Percentiles rank a stretch among this genome's conserved stretches.
phyloP scores from a whole-genome alignment of 1,140 invertebrate species.

The Augochlora pura region DNA sequence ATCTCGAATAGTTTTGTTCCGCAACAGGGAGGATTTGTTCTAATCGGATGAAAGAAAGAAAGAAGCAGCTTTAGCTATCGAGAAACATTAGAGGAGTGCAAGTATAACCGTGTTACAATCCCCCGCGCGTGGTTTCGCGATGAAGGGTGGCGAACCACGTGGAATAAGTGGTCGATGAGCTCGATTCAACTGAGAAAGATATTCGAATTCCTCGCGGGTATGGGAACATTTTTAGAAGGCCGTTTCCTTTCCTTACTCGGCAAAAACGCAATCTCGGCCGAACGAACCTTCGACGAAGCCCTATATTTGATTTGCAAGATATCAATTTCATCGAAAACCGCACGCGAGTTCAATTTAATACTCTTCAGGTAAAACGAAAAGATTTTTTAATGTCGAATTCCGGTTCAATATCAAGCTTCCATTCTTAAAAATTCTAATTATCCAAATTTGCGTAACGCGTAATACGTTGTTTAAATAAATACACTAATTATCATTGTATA shows the following conservation, averaged over 20 bases:
- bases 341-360: neutral
- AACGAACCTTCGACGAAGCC: neutral
- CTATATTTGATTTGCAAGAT: conserved; percentile 3
- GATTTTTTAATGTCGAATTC: neutral
- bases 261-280: conserved; percentile 20
- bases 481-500: too few species aligned
- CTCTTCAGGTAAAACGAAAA: neutral
- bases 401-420: too few species aligned
- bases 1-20: neutral
- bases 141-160: conserved; percentile 54
- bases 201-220: conserved; percentile 48
- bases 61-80: conserved; percentile 18
- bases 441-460: too few species aligned
- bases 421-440: too few species aligned
- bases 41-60: conserved; percentile 12
- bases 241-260: conserved; percentile 8
- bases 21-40: conserved; percentile 12
- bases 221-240: conserved; percentile 17
- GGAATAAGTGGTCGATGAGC: conserved; percentile 58
- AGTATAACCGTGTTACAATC: conserved; percentile 24
- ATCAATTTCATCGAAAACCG: conserved; percentile 28
- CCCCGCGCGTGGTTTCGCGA: conserved; percentile 26
- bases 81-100: conserved; percentile 10
- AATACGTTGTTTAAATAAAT: too few species aligned
- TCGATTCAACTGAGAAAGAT: conserved; percentile 30